phyloP scores from a whole-genome alignment of 2,113 vertebrate species.

The Nyctibius bracteatus region DNA sequence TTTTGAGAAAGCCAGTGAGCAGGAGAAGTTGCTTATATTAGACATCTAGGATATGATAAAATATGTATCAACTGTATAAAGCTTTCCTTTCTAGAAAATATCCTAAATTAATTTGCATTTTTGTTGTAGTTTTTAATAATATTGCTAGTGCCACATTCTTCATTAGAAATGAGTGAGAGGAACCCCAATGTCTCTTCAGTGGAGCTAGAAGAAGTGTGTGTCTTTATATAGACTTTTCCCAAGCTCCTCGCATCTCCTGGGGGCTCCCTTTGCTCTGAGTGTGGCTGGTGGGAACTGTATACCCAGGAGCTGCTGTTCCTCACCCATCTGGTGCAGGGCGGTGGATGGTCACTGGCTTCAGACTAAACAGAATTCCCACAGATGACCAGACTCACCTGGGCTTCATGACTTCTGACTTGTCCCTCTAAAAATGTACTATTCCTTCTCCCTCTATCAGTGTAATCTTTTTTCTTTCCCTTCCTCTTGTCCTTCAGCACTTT shows the following conservation, averaged over 20 bases:
- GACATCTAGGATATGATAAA: not conserved
- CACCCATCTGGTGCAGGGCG: rapidly evolving
- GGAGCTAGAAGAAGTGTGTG: not conserved
- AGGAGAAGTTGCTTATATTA: not conserved
- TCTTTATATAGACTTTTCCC: not conserved
- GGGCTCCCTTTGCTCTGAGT: not conserved
- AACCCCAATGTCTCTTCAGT: rapidly evolving
- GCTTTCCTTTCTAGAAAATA: not conserved
- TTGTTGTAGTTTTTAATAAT: not conserved
- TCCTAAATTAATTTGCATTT: not conserved
- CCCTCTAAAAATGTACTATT: not conserved
- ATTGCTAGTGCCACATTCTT: not conserved
- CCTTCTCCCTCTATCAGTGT: not conserved
- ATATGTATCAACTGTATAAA: not conserved
- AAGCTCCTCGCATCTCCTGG: not conserved
- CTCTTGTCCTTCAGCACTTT: not conserved
- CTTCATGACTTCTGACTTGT: not conserved
- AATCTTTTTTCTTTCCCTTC: not conserved
- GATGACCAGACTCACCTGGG: not conserved
- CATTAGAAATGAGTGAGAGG: not conserved
- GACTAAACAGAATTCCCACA: not conserved
- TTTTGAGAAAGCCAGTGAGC: not conserved
- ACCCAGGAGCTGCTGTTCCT: not conserved
- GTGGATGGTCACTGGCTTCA: not conserved
- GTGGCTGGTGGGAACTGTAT: rapidly evolving